A percentile compares a stretch with the other conserved stretches of the same genome.
Evolutionary conservation across 1,140 invertebrate species (phyloP).

Genomic region (Andricus grossulariae): DNA sequence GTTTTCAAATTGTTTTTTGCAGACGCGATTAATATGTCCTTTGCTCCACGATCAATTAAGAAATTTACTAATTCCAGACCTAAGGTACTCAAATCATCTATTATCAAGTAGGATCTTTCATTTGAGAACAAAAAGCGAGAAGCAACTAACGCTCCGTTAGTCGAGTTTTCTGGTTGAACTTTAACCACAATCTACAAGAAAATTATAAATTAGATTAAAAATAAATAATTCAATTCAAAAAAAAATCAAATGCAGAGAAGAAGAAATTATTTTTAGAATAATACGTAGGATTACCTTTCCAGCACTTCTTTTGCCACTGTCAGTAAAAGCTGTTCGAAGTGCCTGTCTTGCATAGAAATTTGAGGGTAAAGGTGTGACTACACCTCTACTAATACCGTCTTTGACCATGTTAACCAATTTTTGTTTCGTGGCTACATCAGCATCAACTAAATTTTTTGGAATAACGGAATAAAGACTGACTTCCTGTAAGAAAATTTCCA

Average conservation of each 20-base stretch:
- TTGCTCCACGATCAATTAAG: conserved; percentile 87
- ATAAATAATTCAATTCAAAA: too few species aligned
- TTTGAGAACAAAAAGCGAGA: conserved; percentile 51
- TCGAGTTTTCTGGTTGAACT: conserved; percentile 40
- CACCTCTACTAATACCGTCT: conserved; percentile 80
- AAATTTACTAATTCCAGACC: conserved; percentile 95
- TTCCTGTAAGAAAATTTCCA: conserved; percentile 86
- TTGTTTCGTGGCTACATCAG: conserved; percentile 66
- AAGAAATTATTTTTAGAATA: too few species aligned
- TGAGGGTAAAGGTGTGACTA: conserved; percentile 79
- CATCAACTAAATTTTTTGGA: conserved; percentile 84
- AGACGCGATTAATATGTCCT: conserved; percentile 88
- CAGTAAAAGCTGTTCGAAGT: conserved; percentile 80
- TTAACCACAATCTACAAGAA: conserved; percentile 50
- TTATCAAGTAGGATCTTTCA: conserved; percentile 74
- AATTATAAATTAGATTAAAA: too few species aligned
- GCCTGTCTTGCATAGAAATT: conserved; percentile 79
- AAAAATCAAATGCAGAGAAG: too few species aligned
- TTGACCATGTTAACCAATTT: conserved; percentile 76
- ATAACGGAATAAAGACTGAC: conserved; percentile 91
- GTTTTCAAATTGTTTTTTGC: conserved; percentile 79
- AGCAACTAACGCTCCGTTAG: conserved; percentile 1
- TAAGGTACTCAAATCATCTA: conserved; percentile 91
- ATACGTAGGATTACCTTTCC: too few species aligned
- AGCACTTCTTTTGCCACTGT: not conserved